A percentile compares a stretch with the other conserved stretches of the same genome.
Evolutionary conservation across 2,113 vertebrate species (phyloP).

Genomic region (Oceanites oceanicus): DNA sequence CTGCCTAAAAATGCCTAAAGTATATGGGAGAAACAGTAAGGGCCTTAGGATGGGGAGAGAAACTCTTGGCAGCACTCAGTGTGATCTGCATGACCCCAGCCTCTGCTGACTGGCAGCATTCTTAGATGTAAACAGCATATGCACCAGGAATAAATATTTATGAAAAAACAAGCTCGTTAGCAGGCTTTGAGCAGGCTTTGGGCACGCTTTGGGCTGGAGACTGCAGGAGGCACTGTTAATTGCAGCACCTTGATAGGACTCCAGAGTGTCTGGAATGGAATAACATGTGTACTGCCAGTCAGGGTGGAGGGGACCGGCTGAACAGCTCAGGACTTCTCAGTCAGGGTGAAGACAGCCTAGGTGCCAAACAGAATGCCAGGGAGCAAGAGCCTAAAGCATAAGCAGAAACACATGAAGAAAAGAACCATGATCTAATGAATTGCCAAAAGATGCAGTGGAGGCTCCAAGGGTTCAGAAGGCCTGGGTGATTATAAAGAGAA

Average conservation of each 20-base stretch:
- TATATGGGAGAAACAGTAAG: not conserved
- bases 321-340: not conserved
- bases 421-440: not conserved
- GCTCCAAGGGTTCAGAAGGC: not conserved
- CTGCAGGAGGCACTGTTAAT: not conserved
- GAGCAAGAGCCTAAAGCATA: not conserved
- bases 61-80: not conserved
- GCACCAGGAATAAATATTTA: conserved; percentile 37
- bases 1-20: not conserved
- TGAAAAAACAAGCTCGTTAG: not conserved
- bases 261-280: not conserved
- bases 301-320: not conserved
- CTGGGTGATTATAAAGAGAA: not conserved
- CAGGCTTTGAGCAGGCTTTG: not conserved
- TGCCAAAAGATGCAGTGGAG: not conserved
- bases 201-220: not conserved
- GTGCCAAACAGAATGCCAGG: not conserved
- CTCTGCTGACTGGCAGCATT: not conserved
- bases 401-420: not conserved
- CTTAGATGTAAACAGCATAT: conserved; percentile 9
- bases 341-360: not conserved
- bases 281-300: not conserved
- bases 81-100: not conserved
- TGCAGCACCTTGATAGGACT: not conserved
- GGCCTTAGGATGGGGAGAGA: not conserved